Evolutionary conservation across 2,888 invertebrate genomes (phyloP).

Genomic region (Bursaphelenchus okinawaensis): DNA sequence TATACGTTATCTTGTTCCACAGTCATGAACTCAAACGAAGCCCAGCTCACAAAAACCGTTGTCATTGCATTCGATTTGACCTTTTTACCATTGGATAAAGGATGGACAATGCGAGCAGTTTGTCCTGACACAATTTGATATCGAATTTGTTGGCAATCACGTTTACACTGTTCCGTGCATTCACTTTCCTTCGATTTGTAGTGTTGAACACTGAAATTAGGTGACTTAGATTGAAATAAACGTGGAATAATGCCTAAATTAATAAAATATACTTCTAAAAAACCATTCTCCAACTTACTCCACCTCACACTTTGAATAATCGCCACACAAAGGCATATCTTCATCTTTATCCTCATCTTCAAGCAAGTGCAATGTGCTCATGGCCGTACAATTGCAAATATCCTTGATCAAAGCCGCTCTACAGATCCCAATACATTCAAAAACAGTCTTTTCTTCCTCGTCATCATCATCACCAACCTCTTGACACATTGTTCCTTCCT

Average conservation of each 20-base stretch:
- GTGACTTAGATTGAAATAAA: background rate
- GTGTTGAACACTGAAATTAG: conserved; percentile 38
- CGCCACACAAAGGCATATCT: conserved; percentile 43
- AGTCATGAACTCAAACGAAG: background rate
- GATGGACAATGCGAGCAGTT: background rate
- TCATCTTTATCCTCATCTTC: conserved; percentile 39
- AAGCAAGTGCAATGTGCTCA: conserved; percentile 43
- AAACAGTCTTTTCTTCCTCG: conserved; percentile 32
- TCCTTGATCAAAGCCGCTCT: conserved; percentile 52
- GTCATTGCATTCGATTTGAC: background rate
- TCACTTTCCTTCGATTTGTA: conserved; percentile 44
- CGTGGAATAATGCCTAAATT: background rate
- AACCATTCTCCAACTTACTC: conserved; percentile 30
- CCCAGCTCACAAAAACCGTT: background rate
- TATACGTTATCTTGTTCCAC: background rate
- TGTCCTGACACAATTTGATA: conserved; percentile 13
- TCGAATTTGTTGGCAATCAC: conserved; percentile 44
- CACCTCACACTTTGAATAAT: conserved; percentile 48
- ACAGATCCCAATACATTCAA: conserved; percentile 50
- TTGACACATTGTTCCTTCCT: conserved; percentile 46
- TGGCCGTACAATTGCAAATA: conserved; percentile 50
- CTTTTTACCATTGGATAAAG: background rate
- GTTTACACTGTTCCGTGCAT: conserved; percentile 44
- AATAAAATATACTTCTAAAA: background rate
- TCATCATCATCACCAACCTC: conserved; percentile 47